Evolutionary conservation across 30 jellyfish, hydroid and myxozoan genomes (phyloP).

Genomic region (Mastigias papua): DNA sequence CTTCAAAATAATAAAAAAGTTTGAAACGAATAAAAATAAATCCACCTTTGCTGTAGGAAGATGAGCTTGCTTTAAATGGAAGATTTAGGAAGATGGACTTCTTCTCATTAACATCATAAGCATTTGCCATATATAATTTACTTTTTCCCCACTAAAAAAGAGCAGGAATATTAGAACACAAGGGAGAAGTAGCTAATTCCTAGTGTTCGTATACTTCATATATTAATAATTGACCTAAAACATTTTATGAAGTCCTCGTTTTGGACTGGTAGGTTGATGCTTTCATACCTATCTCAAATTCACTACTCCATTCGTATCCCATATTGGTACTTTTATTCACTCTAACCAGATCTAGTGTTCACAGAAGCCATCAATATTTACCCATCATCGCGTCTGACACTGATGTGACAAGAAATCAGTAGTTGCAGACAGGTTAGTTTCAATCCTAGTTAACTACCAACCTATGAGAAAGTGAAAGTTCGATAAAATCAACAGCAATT

Average conservation of each 20-base stretch:
- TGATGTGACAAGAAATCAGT: background rate
- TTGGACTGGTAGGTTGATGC: background rate
- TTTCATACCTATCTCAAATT: too few relatives aligned
- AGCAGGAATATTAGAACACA: background rate
- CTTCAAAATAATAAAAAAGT: background rate
- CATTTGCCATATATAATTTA: background rate
- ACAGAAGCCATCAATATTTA: too few relatives aligned
- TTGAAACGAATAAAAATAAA: background rate
- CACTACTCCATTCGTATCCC: background rate
- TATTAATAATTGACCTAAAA: background rate
- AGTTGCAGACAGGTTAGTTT: background rate
- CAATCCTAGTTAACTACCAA: too few relatives aligned
- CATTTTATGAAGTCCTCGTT: background rate
- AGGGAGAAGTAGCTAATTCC: background rate
- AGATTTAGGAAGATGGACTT: slow-evolving; percentile 31
- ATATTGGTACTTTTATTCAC: too few relatives aligned
- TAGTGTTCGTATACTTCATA: background rate
- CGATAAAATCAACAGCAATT: background rate
- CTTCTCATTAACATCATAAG: background rate
- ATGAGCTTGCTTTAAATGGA: slow-evolving; percentile 66
- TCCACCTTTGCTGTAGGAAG: slow-evolving; percentile 45
- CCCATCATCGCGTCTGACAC: too few relatives aligned
- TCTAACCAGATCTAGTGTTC: too few relatives aligned
- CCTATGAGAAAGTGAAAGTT: background rate
- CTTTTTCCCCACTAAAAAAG: slow-evolving; percentile 12